A percentile compares a stretch with the other conserved stretches of the same genome.
phyloP scores from a whole-genome alignment of 2,113 vertebrate species.

The Rhabdomys dilectus region DNA sequence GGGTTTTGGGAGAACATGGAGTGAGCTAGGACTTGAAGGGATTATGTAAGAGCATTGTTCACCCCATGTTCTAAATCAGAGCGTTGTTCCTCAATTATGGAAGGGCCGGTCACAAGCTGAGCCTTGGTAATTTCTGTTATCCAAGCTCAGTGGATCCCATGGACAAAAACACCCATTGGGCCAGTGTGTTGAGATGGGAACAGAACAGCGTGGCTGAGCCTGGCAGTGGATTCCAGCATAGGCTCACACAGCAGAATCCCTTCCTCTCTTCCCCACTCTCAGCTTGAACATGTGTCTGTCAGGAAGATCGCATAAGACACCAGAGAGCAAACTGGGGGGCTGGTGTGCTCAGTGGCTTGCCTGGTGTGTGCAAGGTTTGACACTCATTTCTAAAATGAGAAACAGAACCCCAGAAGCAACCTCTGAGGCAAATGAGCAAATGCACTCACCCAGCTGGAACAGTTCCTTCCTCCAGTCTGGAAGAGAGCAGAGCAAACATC shows the following conservation, averaged over 20 bases:
- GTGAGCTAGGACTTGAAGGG: not conserved
- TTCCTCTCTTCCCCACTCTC: not conserved
- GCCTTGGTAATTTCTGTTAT: not conserved
- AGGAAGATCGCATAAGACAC: not conserved
- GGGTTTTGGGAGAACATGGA: not conserved
- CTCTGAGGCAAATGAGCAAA: not conserved
- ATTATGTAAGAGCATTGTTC: not conserved
- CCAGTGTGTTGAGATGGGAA: not conserved
- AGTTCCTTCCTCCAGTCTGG: conserved; percentile 73
- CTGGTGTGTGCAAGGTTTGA: not conserved
- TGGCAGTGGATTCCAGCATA: not conserved
- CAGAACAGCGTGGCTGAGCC: not conserved
- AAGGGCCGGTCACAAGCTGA: not conserved
- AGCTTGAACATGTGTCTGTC: not conserved
- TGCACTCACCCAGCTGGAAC: conserved; percentile 41
- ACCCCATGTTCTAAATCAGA: not conserved
- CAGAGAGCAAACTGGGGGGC: not conserved
- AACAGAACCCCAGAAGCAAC: not conserved
- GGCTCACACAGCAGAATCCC: not conserved
- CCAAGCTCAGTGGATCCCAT: not conserved
- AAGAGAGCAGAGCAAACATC: conserved; percentile 35
- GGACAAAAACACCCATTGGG: not conserved
- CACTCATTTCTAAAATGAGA: not conserved
- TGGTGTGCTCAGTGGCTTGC: not conserved
- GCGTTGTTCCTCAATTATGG: not conserved